phyloP scores from a whole-genome alignment of 2,113 vertebrate species.

The Mixornis gularis region DNA sequence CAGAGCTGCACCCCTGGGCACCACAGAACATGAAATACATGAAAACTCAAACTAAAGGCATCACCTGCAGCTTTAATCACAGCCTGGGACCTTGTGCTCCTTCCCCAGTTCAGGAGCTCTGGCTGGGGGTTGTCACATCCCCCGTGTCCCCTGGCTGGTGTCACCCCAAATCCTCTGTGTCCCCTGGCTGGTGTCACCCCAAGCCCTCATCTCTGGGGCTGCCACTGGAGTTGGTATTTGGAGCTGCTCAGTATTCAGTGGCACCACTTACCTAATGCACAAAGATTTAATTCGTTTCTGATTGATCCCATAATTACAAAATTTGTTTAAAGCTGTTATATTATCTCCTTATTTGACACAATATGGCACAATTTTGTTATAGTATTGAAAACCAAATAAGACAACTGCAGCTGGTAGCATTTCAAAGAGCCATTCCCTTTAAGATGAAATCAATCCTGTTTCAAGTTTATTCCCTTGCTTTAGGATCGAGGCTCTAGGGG shows the following conservation, averaged over 20 bases:
- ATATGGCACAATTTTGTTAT: slow-evolving; percentile 95
- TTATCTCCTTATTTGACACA: slow-evolving; percentile 91
- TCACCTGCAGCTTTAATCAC: neutral
- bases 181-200: neutral
- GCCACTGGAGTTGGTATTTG: neutral
- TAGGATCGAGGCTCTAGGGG: slow-evolving; percentile 88
- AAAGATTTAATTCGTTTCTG: slow-evolving; percentile 65
- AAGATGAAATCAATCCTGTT: slow-evolving; percentile 99
- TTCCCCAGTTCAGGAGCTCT: rapidly evolving
- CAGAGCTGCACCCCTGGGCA: too few relatives aligned
- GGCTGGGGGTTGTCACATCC: neutral
- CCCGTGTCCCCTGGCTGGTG: too few relatives aligned
- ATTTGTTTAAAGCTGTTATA: slow-evolving; percentile 89
- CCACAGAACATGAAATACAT: too few relatives aligned
- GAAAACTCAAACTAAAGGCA: too few relatives aligned
- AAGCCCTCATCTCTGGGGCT: neutral
- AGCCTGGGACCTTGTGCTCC: rapidly evolving
- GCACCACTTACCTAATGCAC: slow-evolving; percentile 44
- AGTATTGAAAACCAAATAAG: slow-evolving; percentile 84
- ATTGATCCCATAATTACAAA: slow-evolving; percentile 88
- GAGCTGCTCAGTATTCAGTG: slow-evolving; percentile 67
- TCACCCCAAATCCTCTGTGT: too few relatives aligned
- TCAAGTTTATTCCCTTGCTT: slow-evolving; percentile 88
- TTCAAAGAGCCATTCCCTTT: slow-evolving; percentile 92
- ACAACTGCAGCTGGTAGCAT: slow-evolving; percentile 86